These are phyloP conservation scores for Campylomormyrus numenius DNA, from an alignment of 2,113 vertebrate genomes.

Conservation along the genomic window DNA sequence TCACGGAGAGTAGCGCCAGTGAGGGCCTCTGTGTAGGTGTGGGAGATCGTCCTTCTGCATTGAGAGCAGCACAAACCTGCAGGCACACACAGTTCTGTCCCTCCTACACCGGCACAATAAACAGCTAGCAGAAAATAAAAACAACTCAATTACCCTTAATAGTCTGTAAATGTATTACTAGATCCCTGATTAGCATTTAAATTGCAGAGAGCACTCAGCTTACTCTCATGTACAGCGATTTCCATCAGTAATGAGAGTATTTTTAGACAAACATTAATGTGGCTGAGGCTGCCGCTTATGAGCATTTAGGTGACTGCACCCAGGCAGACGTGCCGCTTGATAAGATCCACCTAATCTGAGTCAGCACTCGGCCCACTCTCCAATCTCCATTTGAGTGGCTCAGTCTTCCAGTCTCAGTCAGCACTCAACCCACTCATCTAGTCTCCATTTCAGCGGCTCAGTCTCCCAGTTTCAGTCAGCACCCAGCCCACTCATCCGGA, in stretches of 20 bases:
- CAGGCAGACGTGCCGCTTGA: not conserved
- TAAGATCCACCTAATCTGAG: not conserved
- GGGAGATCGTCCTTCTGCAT: not conserved
- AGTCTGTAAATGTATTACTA: conserved; percentile 20
- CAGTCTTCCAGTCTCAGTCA: not conserved
- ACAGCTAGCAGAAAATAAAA: conserved; percentile 16
- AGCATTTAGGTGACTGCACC: not conserved
- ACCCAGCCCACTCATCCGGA: not conserved
- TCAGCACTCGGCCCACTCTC: not conserved
- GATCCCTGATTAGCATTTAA: conserved; percentile 15
- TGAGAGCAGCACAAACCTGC: not conserved
- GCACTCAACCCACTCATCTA: not conserved
- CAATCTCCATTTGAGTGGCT: not conserved
- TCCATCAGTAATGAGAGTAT: conserved; percentile 16
- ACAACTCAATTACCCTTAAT: conserved; percentile 22
- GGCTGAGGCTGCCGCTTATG: not conserved
- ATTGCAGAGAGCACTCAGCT: conserved; percentile 9
- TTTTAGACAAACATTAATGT: not conserved
- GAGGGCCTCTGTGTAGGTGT: not conserved
- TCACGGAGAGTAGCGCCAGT: not conserved
- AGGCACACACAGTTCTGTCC: not conserved
- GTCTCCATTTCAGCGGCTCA: not conserved
- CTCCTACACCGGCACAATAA: not conserved
- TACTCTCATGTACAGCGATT: conserved; percentile 18
- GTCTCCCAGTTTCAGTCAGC: not conserved